Conservation (phyloP, 2,888 invertebrate genomes). For the Tuberolachnus salignus region DNA sequence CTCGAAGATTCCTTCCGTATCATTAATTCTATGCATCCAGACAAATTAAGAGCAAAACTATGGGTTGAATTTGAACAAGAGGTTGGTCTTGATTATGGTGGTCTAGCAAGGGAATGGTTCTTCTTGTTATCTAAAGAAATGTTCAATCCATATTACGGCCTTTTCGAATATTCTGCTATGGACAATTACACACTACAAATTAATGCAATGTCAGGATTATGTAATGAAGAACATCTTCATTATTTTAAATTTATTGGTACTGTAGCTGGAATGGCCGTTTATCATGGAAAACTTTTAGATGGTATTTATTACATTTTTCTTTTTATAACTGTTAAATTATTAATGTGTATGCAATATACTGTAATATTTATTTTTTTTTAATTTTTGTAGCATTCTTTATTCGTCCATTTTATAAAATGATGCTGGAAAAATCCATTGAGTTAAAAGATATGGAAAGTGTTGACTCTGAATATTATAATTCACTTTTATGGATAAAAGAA, state of each 20-base stretch:
- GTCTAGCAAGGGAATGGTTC: conserved; percentile 97
- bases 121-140: conserved; percentile 98
- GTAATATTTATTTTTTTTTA: conserved; percentile 16
- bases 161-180: conserved; percentile 99
- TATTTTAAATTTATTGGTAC: conserved; percentile 99
- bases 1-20: conserved; percentile 96
- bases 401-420: conserved; percentile 99
- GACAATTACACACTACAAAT: conserved; percentile 99
- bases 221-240: conserved; percentile 96
- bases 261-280: conserved; percentile 98
- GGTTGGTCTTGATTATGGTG: conserved; percentile 95
- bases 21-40: conserved; percentile 89
- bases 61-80: conserved; percentile 99
- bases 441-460: conserved; percentile 99
- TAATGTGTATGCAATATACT: background rate
- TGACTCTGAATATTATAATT: conserved; percentile 98
- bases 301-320: conserved; percentile 67
- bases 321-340: too few relatives aligned
- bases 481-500: conserved; percentile 92
- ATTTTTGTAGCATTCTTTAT: conserved; percentile 89
- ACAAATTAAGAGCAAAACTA: conserved; percentile 93
- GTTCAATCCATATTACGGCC: conserved; percentile 99
- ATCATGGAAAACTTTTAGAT: conserved; percentile 96
- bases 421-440: conserved; percentile 92
- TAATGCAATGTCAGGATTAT: conserved; percentile 95